phyloP scores from a whole-genome alignment of 2,888 invertebrate genomes.

The Pelosia muscerda region DNA sequence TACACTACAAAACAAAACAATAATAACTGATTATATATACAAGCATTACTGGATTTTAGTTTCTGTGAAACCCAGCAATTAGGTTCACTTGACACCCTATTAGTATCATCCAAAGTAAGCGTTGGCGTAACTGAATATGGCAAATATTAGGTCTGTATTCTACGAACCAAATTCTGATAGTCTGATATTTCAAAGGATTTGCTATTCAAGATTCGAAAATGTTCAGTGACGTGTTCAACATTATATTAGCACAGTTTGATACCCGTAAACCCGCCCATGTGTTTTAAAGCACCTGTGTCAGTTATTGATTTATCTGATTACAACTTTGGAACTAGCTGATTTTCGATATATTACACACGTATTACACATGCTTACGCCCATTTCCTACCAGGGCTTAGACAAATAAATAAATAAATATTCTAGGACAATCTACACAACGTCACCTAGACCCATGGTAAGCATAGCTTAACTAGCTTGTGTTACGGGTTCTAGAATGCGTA shows the following conservation, averaged over 20 bases:
- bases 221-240: slow-evolving; percentile 2
- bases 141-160: too few relatives aligned
- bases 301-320: background rate
- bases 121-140: background rate
- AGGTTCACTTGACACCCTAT: background rate
- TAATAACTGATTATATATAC: background rate
- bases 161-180: too few relatives aligned
- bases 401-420: too few relatives aligned
- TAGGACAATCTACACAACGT: too few relatives aligned
- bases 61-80: background rate
- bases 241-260: background rate
- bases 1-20: background rate
- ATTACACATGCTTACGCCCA: too few relatives aligned
- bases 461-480: too few relatives aligned
- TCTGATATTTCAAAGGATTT: too few relatives aligned
- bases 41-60: background rate
- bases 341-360: too few relatives aligned
- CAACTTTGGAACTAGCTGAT: background rate
- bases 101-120: background rate
- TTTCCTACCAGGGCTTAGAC: too few relatives aligned
- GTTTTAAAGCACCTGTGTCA: background rate
- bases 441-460: too few relatives aligned
- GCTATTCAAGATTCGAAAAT: background rate
- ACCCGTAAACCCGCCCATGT: background rate
- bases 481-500: too few relatives aligned